Evolutionary conservation across 1,140 invertebrate species (phyloP).

Genomic region (Neuroterus valhalla): DNA sequence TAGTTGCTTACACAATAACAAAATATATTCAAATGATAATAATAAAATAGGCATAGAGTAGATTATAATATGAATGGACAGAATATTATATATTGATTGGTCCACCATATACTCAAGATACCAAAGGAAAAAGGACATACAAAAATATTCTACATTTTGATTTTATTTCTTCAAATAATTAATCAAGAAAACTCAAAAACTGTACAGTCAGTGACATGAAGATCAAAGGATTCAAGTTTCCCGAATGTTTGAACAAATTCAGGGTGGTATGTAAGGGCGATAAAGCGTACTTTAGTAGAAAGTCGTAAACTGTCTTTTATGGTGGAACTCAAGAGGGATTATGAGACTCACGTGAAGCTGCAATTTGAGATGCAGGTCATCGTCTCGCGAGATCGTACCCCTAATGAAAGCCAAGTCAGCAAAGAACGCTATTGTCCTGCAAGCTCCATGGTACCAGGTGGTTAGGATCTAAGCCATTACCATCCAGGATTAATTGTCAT

Average conservation of each 20-base stretch:
- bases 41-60: no score
- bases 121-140: no score
- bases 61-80: no score
- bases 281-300: neutral
- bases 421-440: constrained; percentile 61
- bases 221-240: neutral
- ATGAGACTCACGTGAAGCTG: constrained; percentile 19
- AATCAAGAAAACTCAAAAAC: no score
- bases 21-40: no score
- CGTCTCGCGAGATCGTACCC: constrained; percentile 44
- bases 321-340: neutral
- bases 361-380: constrained; percentile 52
- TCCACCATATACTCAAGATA: no score
- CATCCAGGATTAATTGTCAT: constrained; percentile 64
- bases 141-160: no score
- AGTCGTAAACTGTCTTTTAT: constrained; percentile 7
- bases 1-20: no score
- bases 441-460: constrained; percentile 59
- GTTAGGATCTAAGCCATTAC: constrained; percentile 64
- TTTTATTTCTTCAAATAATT: no score
- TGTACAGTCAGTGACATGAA: no score
- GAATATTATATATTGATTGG: no score
- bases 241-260: neutral
- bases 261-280: neutral
- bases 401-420: constrained; percentile 55